Evolutionary conservation across 2,113 vertebrate species (phyloP).

Genomic region (Piprites chloris): DNA sequence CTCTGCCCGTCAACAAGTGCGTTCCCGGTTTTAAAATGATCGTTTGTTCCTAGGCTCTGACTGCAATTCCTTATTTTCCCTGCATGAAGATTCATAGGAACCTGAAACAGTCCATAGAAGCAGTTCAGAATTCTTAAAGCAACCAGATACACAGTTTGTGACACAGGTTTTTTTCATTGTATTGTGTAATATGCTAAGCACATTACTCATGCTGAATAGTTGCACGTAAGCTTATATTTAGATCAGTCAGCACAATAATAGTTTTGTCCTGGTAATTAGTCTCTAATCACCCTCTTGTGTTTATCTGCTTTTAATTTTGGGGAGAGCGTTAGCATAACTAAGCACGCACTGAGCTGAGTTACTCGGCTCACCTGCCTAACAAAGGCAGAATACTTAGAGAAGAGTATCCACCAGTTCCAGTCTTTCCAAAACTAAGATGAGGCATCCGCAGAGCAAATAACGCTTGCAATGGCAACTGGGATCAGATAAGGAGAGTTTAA

Average conservation of each 20-base stretch:
- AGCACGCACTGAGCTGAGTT: not conserved
- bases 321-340: not conserved
- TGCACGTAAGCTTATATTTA: not conserved
- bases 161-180: not conserved
- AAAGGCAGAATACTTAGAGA: not conserved
- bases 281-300: not conserved
- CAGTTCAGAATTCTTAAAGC: not conserved
- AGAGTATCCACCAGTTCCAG: not conserved
- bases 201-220: not conserved
- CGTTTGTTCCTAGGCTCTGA: not conserved
- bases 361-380: not conserved
- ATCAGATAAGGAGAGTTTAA: not conserved
- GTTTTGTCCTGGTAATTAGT: not conserved
- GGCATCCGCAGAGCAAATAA: not conserved
- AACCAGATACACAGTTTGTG: not conserved
- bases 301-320: not conserved
- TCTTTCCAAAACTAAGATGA: not conserved
- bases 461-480: not conserved
- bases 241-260: not conserved
- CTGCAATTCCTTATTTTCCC: not conserved
- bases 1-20: not conserved
- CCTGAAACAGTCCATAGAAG: not conserved
- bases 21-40: not conserved
- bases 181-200: not conserved
- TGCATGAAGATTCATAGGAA: not conserved